Conservation (phyloP, 2,888 invertebrate genomes). For the Lysandra bellargus region DNA sequence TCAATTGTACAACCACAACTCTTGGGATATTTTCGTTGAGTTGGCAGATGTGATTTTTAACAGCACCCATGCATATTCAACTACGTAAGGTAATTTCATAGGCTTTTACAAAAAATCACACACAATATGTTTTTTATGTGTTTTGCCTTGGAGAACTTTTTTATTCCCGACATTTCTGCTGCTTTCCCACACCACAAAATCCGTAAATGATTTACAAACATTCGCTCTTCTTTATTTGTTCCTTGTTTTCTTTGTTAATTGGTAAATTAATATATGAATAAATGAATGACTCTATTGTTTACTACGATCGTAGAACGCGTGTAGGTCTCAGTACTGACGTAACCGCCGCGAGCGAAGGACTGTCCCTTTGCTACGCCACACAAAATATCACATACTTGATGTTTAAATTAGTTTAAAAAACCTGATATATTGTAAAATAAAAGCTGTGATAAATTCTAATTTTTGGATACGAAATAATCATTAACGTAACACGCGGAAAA, state of each 20-base stretch:
- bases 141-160: no score
- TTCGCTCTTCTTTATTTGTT: not conserved
- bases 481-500: not conserved
- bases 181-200: no score
- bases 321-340: constrained; percentile 66
- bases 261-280: not conserved
- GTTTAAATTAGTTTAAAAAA: not conserved
- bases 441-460: not conserved
- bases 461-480: not conserved
- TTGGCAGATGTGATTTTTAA: no score
- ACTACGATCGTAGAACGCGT: not conserved
- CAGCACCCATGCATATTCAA: no score
- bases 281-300: constrained; percentile 10
- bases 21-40: no score
- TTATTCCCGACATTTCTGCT: no score
- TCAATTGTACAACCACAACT: no score
- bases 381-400: not conserved
- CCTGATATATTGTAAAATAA: not conserved
- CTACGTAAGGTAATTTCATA: no score
- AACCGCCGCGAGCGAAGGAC: constrained; percentile 71
- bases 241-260: not conserved
- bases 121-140: no score
- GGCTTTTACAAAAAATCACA: no score
- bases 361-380: not conserved
- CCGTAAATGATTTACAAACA: not conserved